Evolutionary conservation across 2,797 vertebrate species (phyloP).

Genomic region (Saguinus oedipus): DNA sequence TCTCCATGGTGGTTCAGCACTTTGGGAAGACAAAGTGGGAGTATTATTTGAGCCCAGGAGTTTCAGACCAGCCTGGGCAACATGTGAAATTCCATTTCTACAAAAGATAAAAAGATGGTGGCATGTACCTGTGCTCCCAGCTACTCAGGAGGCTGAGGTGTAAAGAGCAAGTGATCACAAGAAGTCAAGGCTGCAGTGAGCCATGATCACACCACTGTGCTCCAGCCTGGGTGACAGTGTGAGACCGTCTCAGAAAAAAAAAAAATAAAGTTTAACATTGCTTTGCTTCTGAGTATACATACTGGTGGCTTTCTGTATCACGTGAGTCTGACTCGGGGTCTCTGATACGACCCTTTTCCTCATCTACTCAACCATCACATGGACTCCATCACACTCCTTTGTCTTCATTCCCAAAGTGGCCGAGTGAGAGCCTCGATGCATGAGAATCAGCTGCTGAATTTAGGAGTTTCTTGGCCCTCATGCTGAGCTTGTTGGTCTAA

Average conservation of each 20-base stretch:
- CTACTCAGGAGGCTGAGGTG: too few species aligned
- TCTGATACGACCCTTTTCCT: fast-evolving
- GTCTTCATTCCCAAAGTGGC: background rate
- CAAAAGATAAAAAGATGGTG: background rate
- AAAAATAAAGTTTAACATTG: background rate
- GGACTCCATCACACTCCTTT: background rate
- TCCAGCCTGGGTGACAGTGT: background rate
- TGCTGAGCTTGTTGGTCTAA: background rate
- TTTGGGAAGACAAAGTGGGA: too few species aligned
- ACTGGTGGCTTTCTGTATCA: background rate
- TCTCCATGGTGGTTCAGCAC: background rate
- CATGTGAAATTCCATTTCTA: too few species aligned
- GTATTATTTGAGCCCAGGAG: too few species aligned
- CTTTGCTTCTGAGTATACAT: background rate
- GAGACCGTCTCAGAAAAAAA: background rate
- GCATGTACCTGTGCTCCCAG: background rate
- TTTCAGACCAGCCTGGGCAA: too few species aligned
- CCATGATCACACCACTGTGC: too few species aligned
- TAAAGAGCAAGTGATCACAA: too few species aligned
- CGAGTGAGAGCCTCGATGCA: background rate
- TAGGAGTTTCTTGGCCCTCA: background rate
- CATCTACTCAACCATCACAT: background rate
- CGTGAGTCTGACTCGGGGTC: background rate
- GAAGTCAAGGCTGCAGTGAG: too few species aligned
- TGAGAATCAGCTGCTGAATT: background rate